Conservation (phyloP, 2,113 vertebrate species). For the Fulica atra region DNA sequence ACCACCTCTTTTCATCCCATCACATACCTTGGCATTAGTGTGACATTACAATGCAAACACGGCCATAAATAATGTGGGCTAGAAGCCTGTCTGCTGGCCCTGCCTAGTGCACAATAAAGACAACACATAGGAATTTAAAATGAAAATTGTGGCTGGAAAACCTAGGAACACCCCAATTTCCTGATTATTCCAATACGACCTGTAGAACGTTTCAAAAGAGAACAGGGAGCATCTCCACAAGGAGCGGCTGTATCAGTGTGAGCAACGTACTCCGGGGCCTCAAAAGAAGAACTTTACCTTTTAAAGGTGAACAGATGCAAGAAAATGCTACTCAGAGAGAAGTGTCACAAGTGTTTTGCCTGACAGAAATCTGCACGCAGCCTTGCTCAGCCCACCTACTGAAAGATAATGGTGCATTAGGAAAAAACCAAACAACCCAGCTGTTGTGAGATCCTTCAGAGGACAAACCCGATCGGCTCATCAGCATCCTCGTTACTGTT, state of each 20-base stretch:
- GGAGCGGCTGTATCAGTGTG: background rate
- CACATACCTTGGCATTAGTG: background rate
- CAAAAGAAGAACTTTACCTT: background rate
- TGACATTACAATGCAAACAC: background rate
- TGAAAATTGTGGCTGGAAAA: background rate
- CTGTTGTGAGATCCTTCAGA: background rate
- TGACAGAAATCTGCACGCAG: background rate
- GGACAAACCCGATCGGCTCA: background rate
- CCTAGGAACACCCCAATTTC: background rate
- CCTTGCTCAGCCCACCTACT: background rate
- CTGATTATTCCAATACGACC: background rate
- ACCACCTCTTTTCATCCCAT: background rate
- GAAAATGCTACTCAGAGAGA: background rate
- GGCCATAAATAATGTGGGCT: accelerated
- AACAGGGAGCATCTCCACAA: background rate
- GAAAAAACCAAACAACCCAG: background rate
- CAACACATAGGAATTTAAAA: background rate
- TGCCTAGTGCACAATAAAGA: background rate
- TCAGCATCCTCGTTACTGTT: background rate
- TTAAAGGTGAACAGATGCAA: background rate
- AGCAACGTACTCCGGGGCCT: background rate
- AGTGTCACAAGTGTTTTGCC: background rate
- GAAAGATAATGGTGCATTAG: background rate
- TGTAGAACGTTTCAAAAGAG: background rate
- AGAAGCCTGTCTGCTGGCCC: background rate